phyloP scores from a whole-genome alignment of 2,888 invertebrate genomes.

The Apodemia duryi region DNA sequence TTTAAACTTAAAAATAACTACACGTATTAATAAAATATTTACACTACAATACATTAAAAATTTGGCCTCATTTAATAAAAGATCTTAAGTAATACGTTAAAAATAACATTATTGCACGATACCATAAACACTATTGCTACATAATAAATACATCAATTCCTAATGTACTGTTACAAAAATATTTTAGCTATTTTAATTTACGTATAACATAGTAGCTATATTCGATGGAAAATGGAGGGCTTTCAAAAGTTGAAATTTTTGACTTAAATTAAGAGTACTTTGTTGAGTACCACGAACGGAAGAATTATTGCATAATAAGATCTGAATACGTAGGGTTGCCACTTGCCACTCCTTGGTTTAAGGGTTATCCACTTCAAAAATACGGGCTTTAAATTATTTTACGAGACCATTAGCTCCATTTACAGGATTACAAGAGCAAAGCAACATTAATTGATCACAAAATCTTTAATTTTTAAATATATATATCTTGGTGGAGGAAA shows the following conservation, averaged over 20 bases:
- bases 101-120: constrained; percentile 2
- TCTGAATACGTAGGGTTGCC: too few species aligned
- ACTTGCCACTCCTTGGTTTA: too few species aligned
- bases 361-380: too few species aligned
- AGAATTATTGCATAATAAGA: neutral
- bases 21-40: neutral
- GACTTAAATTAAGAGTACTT: neutral
- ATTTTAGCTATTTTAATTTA: neutral
- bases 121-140: constrained; percentile 4
- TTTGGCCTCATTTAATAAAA: constrained; percentile 7
- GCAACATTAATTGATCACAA: too few species aligned
- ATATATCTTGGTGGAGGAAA: too few species aligned
- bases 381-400: too few species aligned
- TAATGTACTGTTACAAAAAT: constrained; percentile 6
- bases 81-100: neutral
- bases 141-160: constrained; percentile 9
- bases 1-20: too few species aligned
- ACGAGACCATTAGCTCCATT: too few species aligned
- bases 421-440: too few species aligned
- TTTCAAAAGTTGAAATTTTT: constrained; percentile 18
- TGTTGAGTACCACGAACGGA: neutral
- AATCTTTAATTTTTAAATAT: too few species aligned
- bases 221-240: constrained; percentile 28
- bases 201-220: neutral
- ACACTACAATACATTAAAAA: neutral